Evolutionary conservation across 2,113 vertebrate genomes (phyloP).

Genomic region (Lasiurus borealis): DNA sequence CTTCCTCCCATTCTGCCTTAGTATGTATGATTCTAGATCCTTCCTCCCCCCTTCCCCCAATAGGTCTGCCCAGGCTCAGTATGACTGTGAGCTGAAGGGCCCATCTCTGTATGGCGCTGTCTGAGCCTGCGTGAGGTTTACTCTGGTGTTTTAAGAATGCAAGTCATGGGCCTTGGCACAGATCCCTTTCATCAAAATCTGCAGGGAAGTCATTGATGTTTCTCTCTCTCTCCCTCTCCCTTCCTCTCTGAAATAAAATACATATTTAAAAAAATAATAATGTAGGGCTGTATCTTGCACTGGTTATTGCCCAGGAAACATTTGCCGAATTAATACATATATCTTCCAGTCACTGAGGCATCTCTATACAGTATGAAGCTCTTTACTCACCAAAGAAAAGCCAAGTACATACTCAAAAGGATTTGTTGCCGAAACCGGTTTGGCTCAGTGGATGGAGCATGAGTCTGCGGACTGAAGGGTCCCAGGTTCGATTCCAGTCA

Average conservation of each 20-base stretch:
- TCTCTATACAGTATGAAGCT: neutral
- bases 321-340: constrained; percentile 45
- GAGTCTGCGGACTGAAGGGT: too few relatives aligned
- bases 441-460: too few relatives aligned
- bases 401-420: neutral
- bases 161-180: neutral
- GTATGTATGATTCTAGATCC: too few relatives aligned
- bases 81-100: neutral
- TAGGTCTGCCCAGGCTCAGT: neutral
- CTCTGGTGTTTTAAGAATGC: neutral
- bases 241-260: too few relatives aligned
- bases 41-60: rapidly evolving
- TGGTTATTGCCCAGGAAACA: constrained; percentile 25
- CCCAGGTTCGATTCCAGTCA: too few relatives aligned
- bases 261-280: neutral
- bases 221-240: neutral
- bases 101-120: too few relatives aligned
- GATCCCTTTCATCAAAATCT: neutral
- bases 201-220: neutral
- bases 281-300: neutral
- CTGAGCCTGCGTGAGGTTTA: neutral
- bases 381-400: neutral
- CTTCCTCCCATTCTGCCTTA: neutral
- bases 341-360: neutral
- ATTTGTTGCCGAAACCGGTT: neutral